These are phyloP conservation scores for Origma solitaria DNA, from an alignment of 2,113 vertebrate species.

Conservation along the genomic window DNA sequence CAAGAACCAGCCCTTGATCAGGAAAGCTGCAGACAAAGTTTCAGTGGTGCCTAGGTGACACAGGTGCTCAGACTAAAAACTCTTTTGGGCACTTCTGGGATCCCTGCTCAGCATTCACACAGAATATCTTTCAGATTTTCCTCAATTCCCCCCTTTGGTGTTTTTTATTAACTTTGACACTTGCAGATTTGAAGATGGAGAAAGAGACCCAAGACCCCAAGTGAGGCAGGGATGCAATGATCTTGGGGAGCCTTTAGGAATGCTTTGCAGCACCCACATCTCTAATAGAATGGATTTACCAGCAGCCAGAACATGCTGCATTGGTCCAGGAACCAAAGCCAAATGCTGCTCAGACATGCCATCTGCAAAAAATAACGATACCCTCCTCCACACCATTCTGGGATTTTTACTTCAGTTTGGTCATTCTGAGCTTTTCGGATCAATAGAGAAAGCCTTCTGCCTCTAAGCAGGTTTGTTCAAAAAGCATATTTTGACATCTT, in stretches of 20 bases:
- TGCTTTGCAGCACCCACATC: neutral
- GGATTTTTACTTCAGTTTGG: conserved; percentile 17
- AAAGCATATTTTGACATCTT: conserved; percentile 5
- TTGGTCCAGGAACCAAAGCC: neutral
- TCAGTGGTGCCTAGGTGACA: neutral
- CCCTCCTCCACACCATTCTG: neutral
- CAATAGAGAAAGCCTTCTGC: neutral
- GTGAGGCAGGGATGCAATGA: neutral
- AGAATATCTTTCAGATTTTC: neutral
- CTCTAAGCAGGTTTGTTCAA: neutral
- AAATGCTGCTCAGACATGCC: neutral
- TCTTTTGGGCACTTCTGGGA: neutral
- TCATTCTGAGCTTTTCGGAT: neutral
- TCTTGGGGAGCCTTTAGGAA: neutral
- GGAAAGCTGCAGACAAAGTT: neutral
- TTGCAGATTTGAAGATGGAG: neutral
- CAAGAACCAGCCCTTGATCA: neutral
- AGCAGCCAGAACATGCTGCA: neutral
- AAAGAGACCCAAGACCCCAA: neutral
- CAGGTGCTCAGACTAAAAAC: neutral
- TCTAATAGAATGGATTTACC: neutral
- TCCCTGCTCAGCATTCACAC: neutral
- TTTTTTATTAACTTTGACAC: neutral
- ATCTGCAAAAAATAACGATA: conserved; percentile 49
- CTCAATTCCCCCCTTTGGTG: neutral